Evolutionary conservation across 2,797 vertebrate genomes (phyloP).

Genomic region (Pangasius djambal): DNA sequence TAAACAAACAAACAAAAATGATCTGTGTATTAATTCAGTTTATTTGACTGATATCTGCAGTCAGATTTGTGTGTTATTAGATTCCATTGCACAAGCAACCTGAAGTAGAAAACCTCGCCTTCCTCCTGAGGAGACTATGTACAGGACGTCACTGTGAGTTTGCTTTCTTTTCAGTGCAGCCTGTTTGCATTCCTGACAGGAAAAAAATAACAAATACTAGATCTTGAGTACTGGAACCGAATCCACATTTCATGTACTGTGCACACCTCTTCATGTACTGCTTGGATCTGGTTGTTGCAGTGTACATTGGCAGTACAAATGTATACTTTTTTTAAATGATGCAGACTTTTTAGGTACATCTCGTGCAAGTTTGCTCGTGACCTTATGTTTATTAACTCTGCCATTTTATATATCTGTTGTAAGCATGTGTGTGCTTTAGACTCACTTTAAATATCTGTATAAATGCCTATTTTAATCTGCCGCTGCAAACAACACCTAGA

Average conservation of each 20-base stretch:
- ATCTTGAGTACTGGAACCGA: not conserved
- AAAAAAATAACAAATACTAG: not conserved
- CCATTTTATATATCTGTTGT: not conserved
- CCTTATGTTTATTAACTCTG: constrained; percentile 16
- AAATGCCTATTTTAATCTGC: constrained; percentile 4
- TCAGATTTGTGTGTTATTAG: not conserved
- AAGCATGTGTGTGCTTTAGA: constrained; percentile 13
- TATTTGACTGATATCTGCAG: constrained; percentile 27
- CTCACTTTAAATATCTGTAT: not conserved
- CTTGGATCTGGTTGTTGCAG: not conserved
- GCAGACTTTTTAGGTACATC: not conserved
- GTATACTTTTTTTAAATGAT: not conserved
- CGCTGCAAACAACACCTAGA: not conserved
- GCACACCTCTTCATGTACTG: not conserved
- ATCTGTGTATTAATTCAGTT: constrained; percentile 24
- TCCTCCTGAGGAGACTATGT: not conserved
- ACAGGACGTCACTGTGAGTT: not conserved
- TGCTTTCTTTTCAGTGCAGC: constrained; percentile 3
- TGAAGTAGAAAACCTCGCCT: constrained; percentile 17
- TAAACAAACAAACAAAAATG: not conserved
- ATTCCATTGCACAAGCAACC: constrained; percentile 26
- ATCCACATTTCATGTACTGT: constrained; percentile 12
- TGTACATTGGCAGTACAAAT: not conserved
- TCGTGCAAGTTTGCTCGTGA: constrained; percentile 14
- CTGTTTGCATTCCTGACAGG: not conserved